Evolutionary conservation across 2,113 vertebrate species (phyloP), one percentile per base, ranked within the genome.

Genomic region (Pseudopipra pipra): DNA sequence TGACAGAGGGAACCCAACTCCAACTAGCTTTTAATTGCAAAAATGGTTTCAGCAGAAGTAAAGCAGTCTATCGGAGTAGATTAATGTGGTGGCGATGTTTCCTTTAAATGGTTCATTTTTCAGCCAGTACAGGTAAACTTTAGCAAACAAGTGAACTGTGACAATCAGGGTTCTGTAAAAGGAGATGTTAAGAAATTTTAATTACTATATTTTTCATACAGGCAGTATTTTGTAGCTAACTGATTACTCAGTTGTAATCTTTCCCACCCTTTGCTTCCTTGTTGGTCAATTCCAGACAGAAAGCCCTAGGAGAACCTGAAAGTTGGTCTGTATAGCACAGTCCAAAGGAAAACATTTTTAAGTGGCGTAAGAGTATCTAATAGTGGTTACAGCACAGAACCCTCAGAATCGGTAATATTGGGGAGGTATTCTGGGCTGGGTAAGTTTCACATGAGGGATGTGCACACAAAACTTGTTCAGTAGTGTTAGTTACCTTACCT

Each of bases 311-410:
- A 73, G 17, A 77, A 61, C 17, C 7, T 49, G 35, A 39, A 74
- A 37, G 18, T 3, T 52, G 3, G 1, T 56, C 16, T 47, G 41
- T 52, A 33, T 33, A 70, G 24, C 11, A 56, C 25, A 28, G 25
- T 54, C 46, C 22, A 68, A 18, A 61, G 31, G 23, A 71, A 85
- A n/a, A 4, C 17, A 21, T 8, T 59, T 85, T 41, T 25, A 73
- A 37, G 18, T 7, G 20, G 2, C 0, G 0, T 44, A 25, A 46
- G 23, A 52, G 21, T 39, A 47, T 22, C 44, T 47, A 8, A 14
- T 7, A 47, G 27, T 31, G 27, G 22, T n/a, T 75, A 22, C 3
- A 56, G 24, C 21, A 61, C 6, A n/a, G 27, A 76, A 43, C 5
- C 31, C 21, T 72, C 55, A 52, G 6, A 25, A 49, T 24, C 12